These are phyloP conservation scores for Rhabdomys pumilio DNA, from an alignment of 2,797 vertebrate species.

Conservation along the genomic window DNA sequence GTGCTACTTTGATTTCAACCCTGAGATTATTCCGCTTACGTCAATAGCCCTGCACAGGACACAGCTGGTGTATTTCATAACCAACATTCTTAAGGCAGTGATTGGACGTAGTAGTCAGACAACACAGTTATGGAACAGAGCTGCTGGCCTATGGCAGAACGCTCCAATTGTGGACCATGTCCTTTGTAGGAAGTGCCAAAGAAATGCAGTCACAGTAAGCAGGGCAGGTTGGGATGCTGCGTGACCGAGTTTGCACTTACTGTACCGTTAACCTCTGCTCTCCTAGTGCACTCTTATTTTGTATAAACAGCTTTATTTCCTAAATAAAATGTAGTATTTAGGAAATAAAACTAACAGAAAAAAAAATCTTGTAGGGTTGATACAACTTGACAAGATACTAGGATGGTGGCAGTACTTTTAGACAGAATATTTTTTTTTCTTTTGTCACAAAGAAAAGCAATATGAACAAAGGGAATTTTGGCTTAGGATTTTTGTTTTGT, in stretches of 20 bases:
- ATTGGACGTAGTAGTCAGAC: background rate
- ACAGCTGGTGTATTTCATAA: slow-evolving; percentile 36
- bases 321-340: slow-evolving; percentile 44
- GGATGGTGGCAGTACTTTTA: slow-evolving; percentile 19
- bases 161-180: background rate
- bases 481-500: slow-evolving; percentile 34
- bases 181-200: background rate
- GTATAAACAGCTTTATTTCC: background rate
- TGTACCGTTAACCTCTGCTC: background rate
- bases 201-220: background rate
- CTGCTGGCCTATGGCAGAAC: background rate
- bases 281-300: slow-evolving; percentile 15
- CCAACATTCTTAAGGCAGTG: background rate
- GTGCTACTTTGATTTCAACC: slow-evolving; percentile 33
- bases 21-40: background rate
- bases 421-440: slow-evolving; percentile 18
- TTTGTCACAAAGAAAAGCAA: background rate
- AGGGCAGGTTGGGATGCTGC: background rate
- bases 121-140: background rate
- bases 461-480: slow-evolving; percentile 1
- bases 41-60: background rate
- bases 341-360: slow-evolving; percentile 28
- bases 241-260: background rate
- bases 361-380: background rate
- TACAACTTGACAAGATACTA: background rate